Conservation (phyloP, 92 coral and sea anemone genomes). For the Phymanthus crucifer region DNA sequence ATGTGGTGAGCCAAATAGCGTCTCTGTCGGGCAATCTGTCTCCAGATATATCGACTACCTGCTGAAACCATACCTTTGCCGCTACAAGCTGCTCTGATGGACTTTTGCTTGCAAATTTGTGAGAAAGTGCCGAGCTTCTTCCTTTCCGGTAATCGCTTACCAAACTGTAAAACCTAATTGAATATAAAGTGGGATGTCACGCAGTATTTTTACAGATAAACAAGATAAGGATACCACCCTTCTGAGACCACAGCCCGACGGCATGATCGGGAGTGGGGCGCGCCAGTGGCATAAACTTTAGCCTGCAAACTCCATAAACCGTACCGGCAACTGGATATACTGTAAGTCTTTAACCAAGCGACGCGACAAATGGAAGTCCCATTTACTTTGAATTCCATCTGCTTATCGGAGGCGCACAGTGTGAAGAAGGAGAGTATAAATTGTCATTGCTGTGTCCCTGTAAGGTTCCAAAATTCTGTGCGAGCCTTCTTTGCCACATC, state of each 20-base stretch:
- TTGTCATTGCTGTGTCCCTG: neutral
- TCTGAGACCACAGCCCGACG: neutral
- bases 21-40: neutral
- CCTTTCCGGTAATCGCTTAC: neutral
- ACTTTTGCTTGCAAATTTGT: neutral
- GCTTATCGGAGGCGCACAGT: neutral
- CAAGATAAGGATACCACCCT: neutral
- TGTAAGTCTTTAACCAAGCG: neutral
- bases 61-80: neutral
- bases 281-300: neutral
- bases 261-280: neutral
- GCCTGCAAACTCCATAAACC: neutral
- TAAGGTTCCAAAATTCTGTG: neutral
- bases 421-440: neutral
- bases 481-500: constrained; percentile 5
- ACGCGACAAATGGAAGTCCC: neutral
- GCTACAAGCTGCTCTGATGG: neutral
- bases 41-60: neutral
- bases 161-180: neutral
- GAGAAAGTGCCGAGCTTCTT: neutral
- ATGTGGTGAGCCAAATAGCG: neutral
- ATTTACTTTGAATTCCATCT: neutral
- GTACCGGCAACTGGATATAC: neutral
- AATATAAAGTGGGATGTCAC: neutral
- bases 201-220: neutral